Base-by-base conservation (phyloP, 2,888 invertebrate genomes). In the Aspidiotus rigidus region DNA sequence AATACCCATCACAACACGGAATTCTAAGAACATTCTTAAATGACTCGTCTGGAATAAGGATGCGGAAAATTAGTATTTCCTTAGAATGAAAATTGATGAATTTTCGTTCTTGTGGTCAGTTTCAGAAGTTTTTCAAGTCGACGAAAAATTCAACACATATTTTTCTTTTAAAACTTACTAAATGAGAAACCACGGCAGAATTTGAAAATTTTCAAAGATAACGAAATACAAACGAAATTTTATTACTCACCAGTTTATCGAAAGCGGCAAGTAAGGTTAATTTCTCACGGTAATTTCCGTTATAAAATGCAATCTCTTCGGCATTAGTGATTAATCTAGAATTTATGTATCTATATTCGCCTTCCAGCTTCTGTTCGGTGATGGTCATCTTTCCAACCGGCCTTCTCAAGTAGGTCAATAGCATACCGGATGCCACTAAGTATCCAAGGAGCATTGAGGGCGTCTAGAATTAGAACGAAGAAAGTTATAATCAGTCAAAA, bases 281-380 rank as follows among this genome's bases (percentile, higher is more conserved):
- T 77, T 92, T 90, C 78, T 98, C 98, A 15, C 94, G 84, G 72
- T 85, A 84, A 75, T 90, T 91, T 73, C 91, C 90, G 80, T 89
- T 85, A 75, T 86, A 88, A 78, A 88, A 88, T 0, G 88, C 87
- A 56, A 95, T 85, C 79, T 99, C 99, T 79, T 99, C 98, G 0
- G 96, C 91, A 79, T 98, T 96, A 0, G 96, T 95, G 71, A 99
- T 98, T 42, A 99, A 82, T 64, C 98, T 83, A 2, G 97, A 93
- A 79, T 99, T 95, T 44, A 97, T 94, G 77, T 93, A 97, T 77
- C 98, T 85, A 80, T 93, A 97, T 82, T 99, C 97, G 67, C 98
- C 99, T 81, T 99, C 99, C n/a, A 97, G 80, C 77, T 92, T 91
- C 79, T 98, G 98, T 78, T 99, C 98, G 72, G 86, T 86, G 0